Conservation (phyloP, 2,888 invertebrate genomes). For the Nomada goodeniana region DNA sequence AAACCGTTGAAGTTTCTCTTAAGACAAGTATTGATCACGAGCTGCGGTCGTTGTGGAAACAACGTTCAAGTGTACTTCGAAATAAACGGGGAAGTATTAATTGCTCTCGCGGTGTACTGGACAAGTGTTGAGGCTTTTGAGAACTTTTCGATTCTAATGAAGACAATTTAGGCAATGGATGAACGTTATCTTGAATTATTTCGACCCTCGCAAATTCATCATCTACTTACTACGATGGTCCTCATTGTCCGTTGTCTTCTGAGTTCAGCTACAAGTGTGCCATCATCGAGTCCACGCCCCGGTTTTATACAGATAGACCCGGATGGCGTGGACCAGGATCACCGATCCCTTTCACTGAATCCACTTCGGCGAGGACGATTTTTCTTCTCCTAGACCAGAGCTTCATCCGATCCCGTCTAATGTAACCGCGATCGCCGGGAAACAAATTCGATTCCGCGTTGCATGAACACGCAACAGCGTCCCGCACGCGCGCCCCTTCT, state of each 20-base stretch:
- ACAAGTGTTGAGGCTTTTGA: too few relatives aligned
- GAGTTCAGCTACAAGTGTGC: constrained; percentile 72
- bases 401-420: constrained; percentile 72
- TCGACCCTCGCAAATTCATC: not conserved
- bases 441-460: constrained; percentile 61
- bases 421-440: constrained; percentile 63
- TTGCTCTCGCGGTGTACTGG: too few relatives aligned
- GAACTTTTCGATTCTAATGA: too few relatives aligned
- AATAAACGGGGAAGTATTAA: too few relatives aligned
- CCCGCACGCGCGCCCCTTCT: too few relatives aligned
- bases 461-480: constrained; percentile 7
- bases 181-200: not conserved
- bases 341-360: constrained; percentile 77
- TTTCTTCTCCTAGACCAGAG: constrained; percentile 47
- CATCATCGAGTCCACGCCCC: constrained; percentile 63
- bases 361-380: too few relatives aligned
- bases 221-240: constrained; percentile 75
- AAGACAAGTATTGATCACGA: not conserved
- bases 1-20: not conserved
- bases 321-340: constrained; percentile 41
- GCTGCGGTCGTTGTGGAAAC: not conserved
- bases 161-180: not conserved
- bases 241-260: constrained; percentile 72
- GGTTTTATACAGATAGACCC: constrained; percentile 76
- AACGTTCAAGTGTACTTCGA: too few relatives aligned